These are phyloP conservation scores for Ypsolopha scabrella DNA, from an alignment of 2,888 invertebrate genomes.

Conservation along the genomic window DNA sequence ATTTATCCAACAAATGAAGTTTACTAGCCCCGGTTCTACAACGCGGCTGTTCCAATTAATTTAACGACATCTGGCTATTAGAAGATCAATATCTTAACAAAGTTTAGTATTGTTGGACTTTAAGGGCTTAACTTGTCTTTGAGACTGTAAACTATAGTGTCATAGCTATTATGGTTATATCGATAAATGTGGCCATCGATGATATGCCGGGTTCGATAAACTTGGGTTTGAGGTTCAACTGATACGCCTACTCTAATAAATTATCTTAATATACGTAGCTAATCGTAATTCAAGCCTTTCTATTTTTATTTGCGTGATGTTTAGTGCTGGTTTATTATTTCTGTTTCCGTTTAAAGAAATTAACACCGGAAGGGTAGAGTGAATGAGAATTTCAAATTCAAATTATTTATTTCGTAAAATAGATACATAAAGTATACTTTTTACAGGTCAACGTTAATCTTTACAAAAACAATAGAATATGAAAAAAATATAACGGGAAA, in stretches of 20 bases:
- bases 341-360: neutral
- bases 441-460: too few relatives aligned
- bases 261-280: neutral
- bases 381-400: too few relatives aligned
- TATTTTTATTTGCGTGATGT: neutral
- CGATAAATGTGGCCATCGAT: slow-evolving; percentile 8
- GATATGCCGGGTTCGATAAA: slow-evolving; percentile 42
- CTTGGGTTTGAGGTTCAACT: slow-evolving; percentile 8
- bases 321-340: neutral
- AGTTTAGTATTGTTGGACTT: neutral
- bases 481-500: too few relatives aligned
- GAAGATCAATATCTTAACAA: neutral
- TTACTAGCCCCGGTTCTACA: too few relatives aligned
- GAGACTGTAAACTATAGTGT: neutral
- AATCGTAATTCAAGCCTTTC: neutral
- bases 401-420: too few relatives aligned
- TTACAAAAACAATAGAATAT: too few relatives aligned
- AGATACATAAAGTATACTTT: too few relatives aligned
- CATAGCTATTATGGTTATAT: neutral
- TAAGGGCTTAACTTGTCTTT: neutral
- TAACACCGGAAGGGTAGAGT: neutral
- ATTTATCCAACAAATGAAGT: too few relatives aligned
- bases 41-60: too few relatives aligned
- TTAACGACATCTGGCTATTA: too few relatives aligned
- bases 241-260: neutral